Conservation (phyloP, 2,888 invertebrate species). For the Cenopis cana region DNA sequence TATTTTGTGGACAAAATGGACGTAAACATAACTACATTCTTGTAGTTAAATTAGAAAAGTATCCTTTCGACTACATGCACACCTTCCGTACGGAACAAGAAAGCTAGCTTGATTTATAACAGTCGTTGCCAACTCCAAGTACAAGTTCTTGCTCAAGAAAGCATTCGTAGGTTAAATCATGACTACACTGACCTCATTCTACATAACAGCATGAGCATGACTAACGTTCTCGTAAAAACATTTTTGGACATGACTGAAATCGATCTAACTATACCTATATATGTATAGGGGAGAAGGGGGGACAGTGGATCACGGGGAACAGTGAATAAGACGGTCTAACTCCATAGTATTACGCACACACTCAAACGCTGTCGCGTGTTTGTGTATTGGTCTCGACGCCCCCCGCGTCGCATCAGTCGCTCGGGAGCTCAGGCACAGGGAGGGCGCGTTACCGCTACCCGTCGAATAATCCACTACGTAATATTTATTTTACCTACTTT, state of each 20-base stretch:
- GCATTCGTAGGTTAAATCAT: constrained; percentile 37
- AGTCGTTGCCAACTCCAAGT: constrained; percentile 33
- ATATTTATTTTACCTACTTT: too few species aligned
- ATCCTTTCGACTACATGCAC: constrained; percentile 27
- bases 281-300: too few species aligned
- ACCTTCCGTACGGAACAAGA: constrained; percentile 33
- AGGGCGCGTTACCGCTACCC: too few species aligned
- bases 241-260: constrained; percentile 15
- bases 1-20: constrained; percentile 40
- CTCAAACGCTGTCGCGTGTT: too few species aligned
- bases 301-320: too few species aligned
- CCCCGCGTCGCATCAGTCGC: too few species aligned
- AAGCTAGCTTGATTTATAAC: constrained; percentile 41
- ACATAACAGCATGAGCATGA: constrained; percentile 42
- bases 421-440: too few species aligned
- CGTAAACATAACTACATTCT: constrained; percentile 38
- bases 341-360: too few species aligned
- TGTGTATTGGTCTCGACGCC: too few species aligned
- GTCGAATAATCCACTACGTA: too few species aligned
- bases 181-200: constrained; percentile 37
- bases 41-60: constrained; percentile 36
- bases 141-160: constrained; percentile 32
- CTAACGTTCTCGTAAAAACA: constrained; percentile 28
- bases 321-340: too few species aligned
- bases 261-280: neutral